Conservation (phyloP, 2,888 invertebrate genomes). For the Cephus runcator region DNA sequence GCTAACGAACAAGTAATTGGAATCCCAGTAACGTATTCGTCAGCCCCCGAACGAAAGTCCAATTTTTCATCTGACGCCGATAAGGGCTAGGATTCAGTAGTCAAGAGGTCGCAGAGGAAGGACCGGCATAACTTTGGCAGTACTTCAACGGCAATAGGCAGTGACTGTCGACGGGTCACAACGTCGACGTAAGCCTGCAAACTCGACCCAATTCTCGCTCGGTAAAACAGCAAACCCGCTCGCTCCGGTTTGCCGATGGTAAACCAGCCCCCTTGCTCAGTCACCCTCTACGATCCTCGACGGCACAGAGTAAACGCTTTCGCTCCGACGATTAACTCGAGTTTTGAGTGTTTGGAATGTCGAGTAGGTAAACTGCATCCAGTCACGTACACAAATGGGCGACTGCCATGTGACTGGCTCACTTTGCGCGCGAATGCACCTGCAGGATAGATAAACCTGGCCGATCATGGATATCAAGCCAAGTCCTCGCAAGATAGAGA, state of each 20-base stretch:
- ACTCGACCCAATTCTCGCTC: slow-evolving; percentile 43
- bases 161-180: not conserved
- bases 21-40: not conserved
- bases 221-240: slow-evolving; percentile 49
- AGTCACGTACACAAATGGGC: slow-evolving; percentile 46
- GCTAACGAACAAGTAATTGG: not conserved
- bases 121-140: not conserved
- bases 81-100: not conserved
- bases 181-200: slow-evolving; percentile 13
- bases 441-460: not conserved
- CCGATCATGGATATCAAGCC: not conserved
- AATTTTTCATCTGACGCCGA: not conserved
- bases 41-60: not conserved
- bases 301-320: slow-evolving; percentile 43
- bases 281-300: slow-evolving; percentile 19
- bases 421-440: not conserved
- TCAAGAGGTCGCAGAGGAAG: not conserved
- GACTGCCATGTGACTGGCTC: slow-evolving; percentile 19
- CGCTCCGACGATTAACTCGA: slow-evolving; percentile 54
- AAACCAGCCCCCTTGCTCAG: slow-evolving; percentile 34
- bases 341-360: slow-evolving; percentile 55
- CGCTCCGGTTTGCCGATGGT: slow-evolving; percentile 45
- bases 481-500: not conserved
- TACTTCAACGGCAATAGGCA: not conserved
- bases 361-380: slow-evolving; percentile 49